These are phyloP conservation scores for Jaculus jaculus DNA, from an alignment of 2,113 vertebrate genomes.

Conservation along the genomic window DNA sequence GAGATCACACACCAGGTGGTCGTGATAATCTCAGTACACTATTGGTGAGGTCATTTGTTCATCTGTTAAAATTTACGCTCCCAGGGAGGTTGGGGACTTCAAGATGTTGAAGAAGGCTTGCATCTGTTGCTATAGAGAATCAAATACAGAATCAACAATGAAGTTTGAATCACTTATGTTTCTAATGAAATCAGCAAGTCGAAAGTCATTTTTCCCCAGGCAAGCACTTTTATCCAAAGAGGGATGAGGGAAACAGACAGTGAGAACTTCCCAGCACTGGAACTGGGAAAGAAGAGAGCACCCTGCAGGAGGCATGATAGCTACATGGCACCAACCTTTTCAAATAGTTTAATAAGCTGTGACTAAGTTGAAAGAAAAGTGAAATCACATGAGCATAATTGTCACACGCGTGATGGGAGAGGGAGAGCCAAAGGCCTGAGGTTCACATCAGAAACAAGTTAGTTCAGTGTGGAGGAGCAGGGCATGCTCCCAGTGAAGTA, in stretches of 20 bases:
- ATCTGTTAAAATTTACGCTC: constrained; percentile 56
- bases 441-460: neutral
- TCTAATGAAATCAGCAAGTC: constrained; percentile 40
- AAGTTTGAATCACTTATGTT: constrained; percentile 40
- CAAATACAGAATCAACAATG: constrained; percentile 33
- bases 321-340: neutral
- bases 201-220: neutral
- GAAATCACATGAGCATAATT: neutral
- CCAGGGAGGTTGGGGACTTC: neutral
- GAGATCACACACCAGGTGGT: neutral
- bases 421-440: neutral
- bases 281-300: neutral
- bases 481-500: neutral
- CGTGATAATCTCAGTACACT: constrained; percentile 36
- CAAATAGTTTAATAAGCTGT: neutral
- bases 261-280: neutral
- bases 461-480: accelerated
- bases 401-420: neutral
- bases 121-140: constrained; percentile 50
- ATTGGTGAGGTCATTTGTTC: constrained; percentile 50
- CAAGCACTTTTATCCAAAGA: neutral
- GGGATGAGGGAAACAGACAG: neutral
- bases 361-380: neutral
- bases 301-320: neutral
- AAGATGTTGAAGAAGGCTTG: constrained; percentile 51